Evolutionary conservation across 2,797 vertebrate genomes (phyloP), one percentile per base, ranked within the genome.

Genomic region (Acestrorhynchus altus): DNA sequence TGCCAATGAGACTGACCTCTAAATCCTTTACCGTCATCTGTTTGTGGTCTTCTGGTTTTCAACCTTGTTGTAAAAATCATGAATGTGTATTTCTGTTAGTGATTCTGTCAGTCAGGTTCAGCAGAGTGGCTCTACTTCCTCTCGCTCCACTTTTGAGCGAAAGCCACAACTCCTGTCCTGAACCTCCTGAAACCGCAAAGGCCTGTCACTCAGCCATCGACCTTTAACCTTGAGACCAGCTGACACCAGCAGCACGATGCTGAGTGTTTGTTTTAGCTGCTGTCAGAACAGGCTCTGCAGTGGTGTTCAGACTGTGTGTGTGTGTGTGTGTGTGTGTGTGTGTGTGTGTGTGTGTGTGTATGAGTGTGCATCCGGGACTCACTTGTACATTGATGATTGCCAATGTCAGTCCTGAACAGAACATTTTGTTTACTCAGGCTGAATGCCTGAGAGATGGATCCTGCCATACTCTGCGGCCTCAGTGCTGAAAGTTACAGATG

Each of bases 261-360:
- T 8, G 39, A 69, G 42, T 74, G 72, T 83, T 77, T 84, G 79
- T 81, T 84, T 83, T 60, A 81, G 76, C 42, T 68, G 13, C 54
- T 31, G 78, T 78, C 65, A 67, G 72, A 59, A 71, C 28, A 74
- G 76, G 56, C 72, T 76, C 39, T 2, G 28, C 64, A 71, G 63
- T 64, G 70, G 42, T 47, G 64, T 3, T 11, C 49, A 74, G 64
- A 57, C 51, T 52, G 26, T 31, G 40, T 22, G 47, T 35, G 61
- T 60, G 28, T 70, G 68, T 28, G 35, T 46, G 44, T 39, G 52
- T 28, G 24, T 78, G 6, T 35, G 31, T 35, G 6, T 35, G 31
- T 22, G 54, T 39, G 52, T 28, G 24, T 78, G 6, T 35, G 31
- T 35, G 6, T 35, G 31, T 22, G 54, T 35, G 67, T 60, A 26